Conservation (phyloP, 2,888 invertebrate species). For the Pristionchus exspectatus region DNA sequence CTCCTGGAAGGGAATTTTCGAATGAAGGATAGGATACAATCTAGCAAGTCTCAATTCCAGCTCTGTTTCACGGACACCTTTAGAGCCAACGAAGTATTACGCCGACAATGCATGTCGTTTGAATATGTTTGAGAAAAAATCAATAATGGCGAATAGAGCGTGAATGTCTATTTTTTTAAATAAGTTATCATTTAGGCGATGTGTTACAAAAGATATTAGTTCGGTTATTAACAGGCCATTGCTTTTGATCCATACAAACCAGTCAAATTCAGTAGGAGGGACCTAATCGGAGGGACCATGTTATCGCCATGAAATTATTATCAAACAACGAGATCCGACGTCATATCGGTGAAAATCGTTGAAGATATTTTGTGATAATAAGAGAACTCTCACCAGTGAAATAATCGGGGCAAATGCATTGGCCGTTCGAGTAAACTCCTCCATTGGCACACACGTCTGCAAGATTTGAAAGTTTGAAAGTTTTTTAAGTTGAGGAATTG, state of each 20-base stretch:
- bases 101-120: too few relatives aligned
- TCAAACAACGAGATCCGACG: too few relatives aligned
- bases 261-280: too few relatives aligned
- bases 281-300: too few relatives aligned
- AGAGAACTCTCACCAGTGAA: conserved; percentile 61
- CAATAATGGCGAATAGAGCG: too few relatives aligned
- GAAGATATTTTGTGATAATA: not conserved
- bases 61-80: not conserved
- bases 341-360: not conserved
- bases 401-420: conserved; percentile 70
- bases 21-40: not conserved
- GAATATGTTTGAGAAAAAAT: too few relatives aligned
- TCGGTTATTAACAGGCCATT: too few relatives aligned
- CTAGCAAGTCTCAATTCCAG: not conserved
- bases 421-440: conserved; percentile 69
- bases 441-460: conserved; percentile 61
- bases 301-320: too few relatives aligned
- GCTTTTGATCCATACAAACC: too few relatives aligned
- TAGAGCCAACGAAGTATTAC: not conserved
- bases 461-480: not conserved
- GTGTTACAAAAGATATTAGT: too few relatives aligned
- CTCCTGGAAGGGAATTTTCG: not conserved
- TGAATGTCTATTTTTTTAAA: too few relatives aligned
- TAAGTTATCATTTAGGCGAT: too few relatives aligned
- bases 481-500: not conserved